These are phyloP conservation scores for Brachyhypopomus occidentalis DNA, from an alignment of 2,113 vertebrate species.

Conservation along the genomic window DNA sequence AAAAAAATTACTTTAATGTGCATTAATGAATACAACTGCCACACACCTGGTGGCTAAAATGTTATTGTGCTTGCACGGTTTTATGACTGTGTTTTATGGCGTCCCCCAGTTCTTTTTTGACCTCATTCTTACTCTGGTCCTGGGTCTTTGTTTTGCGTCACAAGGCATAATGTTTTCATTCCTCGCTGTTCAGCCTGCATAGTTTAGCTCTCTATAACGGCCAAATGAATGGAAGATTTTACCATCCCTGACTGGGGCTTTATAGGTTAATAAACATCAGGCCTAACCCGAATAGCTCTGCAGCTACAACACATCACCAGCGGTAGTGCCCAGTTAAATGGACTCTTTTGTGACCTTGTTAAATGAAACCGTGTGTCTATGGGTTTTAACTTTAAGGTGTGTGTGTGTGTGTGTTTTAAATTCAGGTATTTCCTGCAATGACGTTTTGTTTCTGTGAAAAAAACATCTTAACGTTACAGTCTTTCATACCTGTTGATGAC, in stretches of 20 bases:
- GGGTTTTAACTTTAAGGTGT: not conserved
- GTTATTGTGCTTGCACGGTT: not conserved
- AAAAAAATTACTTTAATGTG: not conserved
- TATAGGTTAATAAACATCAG: conserved; percentile 32
- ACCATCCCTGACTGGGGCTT: not conserved
- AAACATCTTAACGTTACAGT: not conserved
- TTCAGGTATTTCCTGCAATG: conserved; percentile 13
- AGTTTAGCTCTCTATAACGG: not conserved
- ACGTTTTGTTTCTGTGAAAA: not conserved
- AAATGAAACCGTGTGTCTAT: conserved; percentile 23
- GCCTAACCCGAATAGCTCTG: not conserved
- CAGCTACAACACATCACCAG: conserved; percentile 8
- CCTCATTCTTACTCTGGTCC: not conserved
- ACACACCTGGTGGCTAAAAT: not conserved
- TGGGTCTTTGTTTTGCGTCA: not conserved
- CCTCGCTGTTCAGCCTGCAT: not conserved
- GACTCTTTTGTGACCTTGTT: conserved; percentile 27
- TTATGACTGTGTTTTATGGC: not conserved
- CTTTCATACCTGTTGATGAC: not conserved
- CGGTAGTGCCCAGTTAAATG: not conserved
- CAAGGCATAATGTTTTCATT: not conserved
- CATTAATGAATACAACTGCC: conserved; percentile 1
- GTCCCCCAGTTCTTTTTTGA: not conserved
- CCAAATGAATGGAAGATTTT: conserved; percentile 20
- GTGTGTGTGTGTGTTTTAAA: conserved; percentile 5